These are phyloP conservation scores for Daktulosphaira vitifoliae DNA, from an alignment of 1,140 invertebrate species.

Conservation along the genomic window DNA sequence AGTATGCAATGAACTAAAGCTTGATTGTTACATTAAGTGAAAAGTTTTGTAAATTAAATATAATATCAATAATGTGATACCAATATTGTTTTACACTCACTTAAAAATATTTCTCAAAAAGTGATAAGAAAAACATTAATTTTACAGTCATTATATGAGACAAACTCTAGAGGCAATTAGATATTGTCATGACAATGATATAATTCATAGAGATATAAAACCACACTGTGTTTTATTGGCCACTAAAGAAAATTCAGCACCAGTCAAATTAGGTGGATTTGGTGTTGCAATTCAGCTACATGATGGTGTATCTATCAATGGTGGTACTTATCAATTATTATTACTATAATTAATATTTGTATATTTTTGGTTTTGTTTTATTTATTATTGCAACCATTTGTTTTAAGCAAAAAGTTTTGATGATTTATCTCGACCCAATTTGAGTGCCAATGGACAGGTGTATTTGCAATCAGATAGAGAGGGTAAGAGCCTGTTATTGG, in stretches of 20 bases:
- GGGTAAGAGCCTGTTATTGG: constrained; percentile 55
- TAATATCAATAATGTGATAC: no score
- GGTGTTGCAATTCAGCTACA: constrained; percentile 89
- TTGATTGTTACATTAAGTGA: no score
- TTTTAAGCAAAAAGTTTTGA: constrained; percentile 49
- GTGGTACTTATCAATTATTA: constrained; percentile 49
- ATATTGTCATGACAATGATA: constrained; percentile 96
- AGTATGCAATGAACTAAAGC: no score
- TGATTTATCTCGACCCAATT: constrained; percentile 53
- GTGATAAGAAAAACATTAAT: no score
- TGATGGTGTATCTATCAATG: constrained; percentile 61
- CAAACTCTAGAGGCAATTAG: constrained; percentile 89
- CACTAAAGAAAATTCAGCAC: constrained; percentile 93
- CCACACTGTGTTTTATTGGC: constrained; percentile 90
- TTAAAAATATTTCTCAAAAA: no score
- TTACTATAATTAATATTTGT: constrained; percentile 8
- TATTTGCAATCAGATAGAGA: constrained; percentile 70
- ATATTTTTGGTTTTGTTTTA: neutral
- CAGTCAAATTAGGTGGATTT: constrained; percentile 96
- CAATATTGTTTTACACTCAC: no score
- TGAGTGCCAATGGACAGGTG: constrained; percentile 65
- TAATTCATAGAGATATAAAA: constrained; percentile 91
- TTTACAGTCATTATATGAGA: constrained; percentile 89
- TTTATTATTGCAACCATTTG: neutral
- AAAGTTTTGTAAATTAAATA: no score